These are phyloP conservation scores for Epirrhoe tristata DNA, from an alignment of 2,888 invertebrate genomes.

Conservation along the genomic window DNA sequence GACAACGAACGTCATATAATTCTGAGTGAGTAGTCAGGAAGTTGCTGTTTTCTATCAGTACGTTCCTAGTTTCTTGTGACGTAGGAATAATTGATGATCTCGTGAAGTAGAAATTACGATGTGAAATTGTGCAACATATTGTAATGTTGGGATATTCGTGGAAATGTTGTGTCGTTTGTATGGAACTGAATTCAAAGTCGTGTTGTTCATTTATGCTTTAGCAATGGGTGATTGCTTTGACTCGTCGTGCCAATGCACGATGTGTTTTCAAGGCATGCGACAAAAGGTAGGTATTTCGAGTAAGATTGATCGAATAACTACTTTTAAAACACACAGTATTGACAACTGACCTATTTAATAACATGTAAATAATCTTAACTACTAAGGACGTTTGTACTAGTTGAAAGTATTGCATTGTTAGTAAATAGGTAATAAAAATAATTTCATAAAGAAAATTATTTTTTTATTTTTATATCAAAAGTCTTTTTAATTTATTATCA, in stretches of 20 bases:
- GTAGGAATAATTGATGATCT: background rate
- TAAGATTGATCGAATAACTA: background rate
- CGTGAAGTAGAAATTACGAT: background rate
- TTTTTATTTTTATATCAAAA: background rate
- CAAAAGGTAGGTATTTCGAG: no score
- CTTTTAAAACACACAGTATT: background rate
- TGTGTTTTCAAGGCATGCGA: no score
- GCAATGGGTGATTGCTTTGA: no score
- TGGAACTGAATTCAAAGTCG: no score
- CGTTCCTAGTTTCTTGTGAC: background rate
- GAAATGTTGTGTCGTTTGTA: no score
- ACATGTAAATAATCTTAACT: no score
- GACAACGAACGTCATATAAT: no score
- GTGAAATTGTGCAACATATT: background rate
- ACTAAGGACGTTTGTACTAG: background rate
- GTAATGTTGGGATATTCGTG: no score
- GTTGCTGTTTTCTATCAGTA: background rate
- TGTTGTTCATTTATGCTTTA: no score
- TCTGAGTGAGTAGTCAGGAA: no score
- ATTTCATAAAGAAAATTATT: slow-evolving; percentile 7
- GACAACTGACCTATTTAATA: no score
- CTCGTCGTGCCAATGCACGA: no score
- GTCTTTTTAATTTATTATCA: slow-evolving; percentile 54
- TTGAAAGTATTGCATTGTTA: background rate
- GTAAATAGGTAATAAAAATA: background rate